Conservation (phyloP, 2,888 invertebrate species). For the Desoria tigrina region DNA sequence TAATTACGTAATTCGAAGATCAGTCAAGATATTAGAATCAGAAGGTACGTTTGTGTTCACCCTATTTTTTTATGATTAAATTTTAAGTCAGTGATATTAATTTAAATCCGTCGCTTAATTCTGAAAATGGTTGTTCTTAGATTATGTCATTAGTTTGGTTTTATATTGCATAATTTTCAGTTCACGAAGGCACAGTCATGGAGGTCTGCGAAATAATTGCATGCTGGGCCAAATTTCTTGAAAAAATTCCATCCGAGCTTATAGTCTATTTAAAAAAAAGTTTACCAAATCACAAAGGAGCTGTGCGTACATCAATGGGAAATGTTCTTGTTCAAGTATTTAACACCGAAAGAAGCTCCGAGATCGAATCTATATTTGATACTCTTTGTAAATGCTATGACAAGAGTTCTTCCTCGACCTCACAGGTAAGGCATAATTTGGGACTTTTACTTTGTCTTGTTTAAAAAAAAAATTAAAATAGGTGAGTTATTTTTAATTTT, state of each 20-base stretch:
- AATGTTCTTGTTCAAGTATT: constrained; percentile 32
- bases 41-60: too few relatives aligned
- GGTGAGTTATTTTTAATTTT: not conserved
- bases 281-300: constrained; percentile 41
- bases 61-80: too few relatives aligned
- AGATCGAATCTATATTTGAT: constrained; percentile 7
- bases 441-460: too few relatives aligned
- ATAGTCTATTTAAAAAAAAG: constrained; percentile 41
- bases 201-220: constrained; percentile 78
- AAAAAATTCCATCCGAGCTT: constrained; percentile 60
- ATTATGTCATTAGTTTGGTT: too few relatives aligned
- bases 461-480: not conserved
- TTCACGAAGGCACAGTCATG: constrained; percentile 86
- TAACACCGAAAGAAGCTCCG: not conserved
- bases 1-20: constrained; percentile 63
- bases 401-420: constrained; percentile 27
- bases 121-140: constrained; percentile 22
- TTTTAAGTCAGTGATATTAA: too few relatives aligned
- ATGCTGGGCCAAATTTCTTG: constrained; percentile 73
- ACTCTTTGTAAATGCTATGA: constrained; percentile 32
- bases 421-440: constrained; percentile 24
- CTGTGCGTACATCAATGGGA: constrained; percentile 31
- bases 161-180: too few relatives aligned
- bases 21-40: constrained; percentile 75
- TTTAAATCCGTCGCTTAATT: too few relatives aligned